Base-by-base conservation (phyloP, 2,888 invertebrate species). In the Euproctis similis region DNA sequence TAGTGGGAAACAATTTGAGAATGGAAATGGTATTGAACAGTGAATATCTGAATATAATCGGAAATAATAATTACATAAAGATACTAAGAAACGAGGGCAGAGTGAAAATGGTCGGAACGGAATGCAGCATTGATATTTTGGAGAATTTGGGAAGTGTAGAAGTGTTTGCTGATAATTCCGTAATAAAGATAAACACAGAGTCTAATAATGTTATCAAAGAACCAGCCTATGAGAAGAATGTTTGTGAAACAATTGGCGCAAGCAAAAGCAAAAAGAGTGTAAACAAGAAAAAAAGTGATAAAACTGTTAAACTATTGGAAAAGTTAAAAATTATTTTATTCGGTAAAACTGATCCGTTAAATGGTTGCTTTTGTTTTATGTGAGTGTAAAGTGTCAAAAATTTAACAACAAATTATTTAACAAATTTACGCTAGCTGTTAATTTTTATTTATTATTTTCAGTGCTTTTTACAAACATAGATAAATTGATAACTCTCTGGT, bases 31-130 rank as follows among this genome's bases (percentile, higher is more conserved):
- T 34, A 2, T 47, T 57, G 30, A 70, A 70, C 37, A 42, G 42
- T 19, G 40, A 54, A 28, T 41, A 34, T n/a, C 36, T 67, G 24
- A 56, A 53, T 32, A 60, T 69, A 24, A 38, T 60, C 17, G 69
- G 69, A 3, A 45, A 60, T 23, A 59, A 65, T 31, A 69, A 65
- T 34, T 42, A 44, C 16, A 52, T 70, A n/a, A 55, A 45, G 24
- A 61, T 68, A 26, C 27, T 38, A 7, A 55, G 45, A 20, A 69
- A 69, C 34, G 39, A 52, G 12, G 65, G 64, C 8, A 48, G 46
- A 30, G 55, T 68, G 22, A 36, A 42, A n/a, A 45, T 67, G 37
- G 42, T 60, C 8, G 70, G 66, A 3, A 37, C 46, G 11, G 49
- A 59, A 26, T 64, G 61, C 37, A 46, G 39, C 9, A 38, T 67